Conservation (phyloP, 2,113 vertebrate species). For the Cyanoramphus novaezelandiae region DNA sequence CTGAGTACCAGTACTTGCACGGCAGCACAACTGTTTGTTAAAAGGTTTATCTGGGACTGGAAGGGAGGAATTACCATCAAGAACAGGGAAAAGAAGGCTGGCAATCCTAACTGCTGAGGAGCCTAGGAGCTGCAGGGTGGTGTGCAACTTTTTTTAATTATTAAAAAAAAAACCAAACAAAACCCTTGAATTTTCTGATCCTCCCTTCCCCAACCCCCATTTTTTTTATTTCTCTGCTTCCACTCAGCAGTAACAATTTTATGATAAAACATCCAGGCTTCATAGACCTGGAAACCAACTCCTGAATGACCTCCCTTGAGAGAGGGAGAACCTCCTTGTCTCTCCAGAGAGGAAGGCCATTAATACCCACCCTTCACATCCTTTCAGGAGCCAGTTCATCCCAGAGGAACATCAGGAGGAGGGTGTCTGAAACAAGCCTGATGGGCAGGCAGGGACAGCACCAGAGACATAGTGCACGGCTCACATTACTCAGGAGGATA, state of each 20-base stretch:
- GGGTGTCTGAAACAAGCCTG: background rate
- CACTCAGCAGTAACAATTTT: background rate
- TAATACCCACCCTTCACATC: rapidly evolving
- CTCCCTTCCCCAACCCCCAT: rapidly evolving
- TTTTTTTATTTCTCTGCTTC: background rate
- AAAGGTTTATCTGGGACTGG: background rate
- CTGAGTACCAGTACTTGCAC: rapidly evolving
- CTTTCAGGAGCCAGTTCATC: rapidly evolving
- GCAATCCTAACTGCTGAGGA: rapidly evolving
- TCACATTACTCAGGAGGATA: rapidly evolving
- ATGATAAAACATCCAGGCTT: background rate
- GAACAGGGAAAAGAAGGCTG: background rate
- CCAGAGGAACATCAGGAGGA: background rate
- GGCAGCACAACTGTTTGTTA: rapidly evolving
- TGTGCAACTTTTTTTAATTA: background rate
- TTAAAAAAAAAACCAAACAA: background rate
- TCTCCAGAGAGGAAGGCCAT: rapidly evolving
- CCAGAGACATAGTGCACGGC: rapidly evolving
- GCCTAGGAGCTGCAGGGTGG: rapidly evolving
- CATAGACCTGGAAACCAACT: background rate
- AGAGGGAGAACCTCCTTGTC: background rate
- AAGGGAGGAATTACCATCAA: rapidly evolving
- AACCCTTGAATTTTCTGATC: background rate
- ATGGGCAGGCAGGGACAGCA: background rate
- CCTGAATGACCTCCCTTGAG: background rate